phyloP scores from a whole-genome alignment of 1,140 invertebrate genomes.

The Hyles euphorbiae region DNA sequence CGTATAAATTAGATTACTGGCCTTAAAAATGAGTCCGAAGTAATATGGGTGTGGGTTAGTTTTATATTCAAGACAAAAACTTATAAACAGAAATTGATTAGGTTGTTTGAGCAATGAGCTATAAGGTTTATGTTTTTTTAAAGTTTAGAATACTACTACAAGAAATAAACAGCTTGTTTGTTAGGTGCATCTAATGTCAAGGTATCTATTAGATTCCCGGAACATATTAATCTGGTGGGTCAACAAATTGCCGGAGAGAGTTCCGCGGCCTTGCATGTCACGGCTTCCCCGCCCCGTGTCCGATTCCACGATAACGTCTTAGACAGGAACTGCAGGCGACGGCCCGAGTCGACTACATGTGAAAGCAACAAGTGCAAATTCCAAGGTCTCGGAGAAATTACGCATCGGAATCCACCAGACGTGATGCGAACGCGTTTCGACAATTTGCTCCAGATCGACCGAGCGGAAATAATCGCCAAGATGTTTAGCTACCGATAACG shows the following conservation, averaged over 20 bases:
- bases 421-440: conserved; percentile 28
- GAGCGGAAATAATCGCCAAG: conserved; percentile 28
- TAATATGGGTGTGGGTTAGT: no score
- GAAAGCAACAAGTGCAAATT: conserved; percentile 60
- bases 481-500: conserved; percentile 39
- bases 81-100: no score
- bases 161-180: no score
- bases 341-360: conserved; percentile 42
- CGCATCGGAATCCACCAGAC: conserved; percentile 28
- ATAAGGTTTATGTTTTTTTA: no score
- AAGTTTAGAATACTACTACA: no score
- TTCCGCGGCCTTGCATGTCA: conserved; percentile 26
- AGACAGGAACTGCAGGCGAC: conserved; percentile 31
- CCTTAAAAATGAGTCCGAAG: no score
- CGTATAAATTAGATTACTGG: no score
- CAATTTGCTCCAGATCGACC: conserved; percentile 13
- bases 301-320: conserved; percentile 22
- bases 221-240: conserved; percentile 40
- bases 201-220: conserved; percentile 15
- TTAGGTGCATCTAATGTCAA: conserved; percentile 1
- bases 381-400: conserved; percentile 46
- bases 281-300: conserved; percentile 13
- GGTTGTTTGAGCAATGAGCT: no score
- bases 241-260: conserved; percentile 39
- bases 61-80: no score